These are phyloP conservation scores for Eristalinus aeneus DNA, from an alignment of 2,888 invertebrate genomes.

Conservation along the genomic window DNA sequence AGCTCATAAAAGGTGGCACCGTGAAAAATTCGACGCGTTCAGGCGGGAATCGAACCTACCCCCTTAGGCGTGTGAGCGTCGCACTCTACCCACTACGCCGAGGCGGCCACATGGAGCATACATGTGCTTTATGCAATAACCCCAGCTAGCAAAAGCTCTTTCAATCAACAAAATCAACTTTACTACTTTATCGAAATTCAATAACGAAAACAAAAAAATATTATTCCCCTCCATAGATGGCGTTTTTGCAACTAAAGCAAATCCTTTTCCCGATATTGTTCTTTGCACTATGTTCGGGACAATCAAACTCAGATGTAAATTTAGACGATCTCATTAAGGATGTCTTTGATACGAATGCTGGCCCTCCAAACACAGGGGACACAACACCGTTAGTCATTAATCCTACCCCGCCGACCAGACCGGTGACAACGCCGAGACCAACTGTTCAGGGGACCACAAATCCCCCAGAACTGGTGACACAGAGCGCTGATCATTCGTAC, in stretches of 20 bases:
- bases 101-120: too few species aligned
- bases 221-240: constrained; percentile 12
- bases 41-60: too few species aligned
- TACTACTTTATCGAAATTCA: not conserved
- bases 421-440: not conserved
- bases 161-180: too few species aligned
- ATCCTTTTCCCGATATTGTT: constrained; percentile 39
- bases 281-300: constrained; percentile 26
- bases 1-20: too few species aligned
- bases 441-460: not conserved
- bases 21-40: too few species aligned
- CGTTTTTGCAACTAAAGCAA: constrained; percentile 27
- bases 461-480: constrained; percentile 5
- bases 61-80: too few species aligned
- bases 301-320: too few species aligned
- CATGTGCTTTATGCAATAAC: too few species aligned
- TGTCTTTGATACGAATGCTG: constrained; percentile 29
- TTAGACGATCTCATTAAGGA: constrained; percentile 18
- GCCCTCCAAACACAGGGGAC: not conserved
- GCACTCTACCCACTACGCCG: too few species aligned
- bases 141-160: too few species aligned
- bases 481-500: constrained; percentile 61
- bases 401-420: not conserved
- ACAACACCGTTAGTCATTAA: constrained; percentile 18
- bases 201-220: not conserved